Evolutionary conservation across 2,797 vertebrate genomes (phyloP).

Genomic region (Cygnus olor): DNA sequence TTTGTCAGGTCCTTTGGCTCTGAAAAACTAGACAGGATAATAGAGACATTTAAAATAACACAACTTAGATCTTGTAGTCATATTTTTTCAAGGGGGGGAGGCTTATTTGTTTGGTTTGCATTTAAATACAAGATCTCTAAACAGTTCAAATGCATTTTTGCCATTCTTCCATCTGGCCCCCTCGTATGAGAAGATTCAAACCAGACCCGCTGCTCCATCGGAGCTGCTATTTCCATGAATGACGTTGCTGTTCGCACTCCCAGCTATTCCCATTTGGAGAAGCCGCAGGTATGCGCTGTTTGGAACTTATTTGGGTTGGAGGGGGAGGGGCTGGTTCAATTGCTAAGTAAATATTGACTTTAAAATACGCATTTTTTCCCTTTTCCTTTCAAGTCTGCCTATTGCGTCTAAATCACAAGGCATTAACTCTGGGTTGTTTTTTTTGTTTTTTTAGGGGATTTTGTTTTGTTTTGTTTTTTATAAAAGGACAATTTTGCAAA

Average conservation of each 20-base stretch:
- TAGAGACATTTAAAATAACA: background rate
- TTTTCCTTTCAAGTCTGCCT: background rate
- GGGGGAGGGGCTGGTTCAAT: background rate
- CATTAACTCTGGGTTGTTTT: background rate
- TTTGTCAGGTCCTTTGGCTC: background rate
- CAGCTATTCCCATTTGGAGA: slow-evolving; percentile 7
- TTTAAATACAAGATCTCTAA: slow-evolving; percentile 11
- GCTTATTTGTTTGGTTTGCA: background rate
- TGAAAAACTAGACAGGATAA: background rate
- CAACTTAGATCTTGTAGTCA: background rate
- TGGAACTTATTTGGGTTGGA: background rate
- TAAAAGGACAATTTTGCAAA: background rate
- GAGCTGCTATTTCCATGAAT: background rate
- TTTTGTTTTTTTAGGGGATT: too few relatives aligned
- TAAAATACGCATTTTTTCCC: background rate
- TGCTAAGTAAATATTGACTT: slow-evolving; percentile 61
- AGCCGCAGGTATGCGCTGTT: slow-evolving; percentile 60
- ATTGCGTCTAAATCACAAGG: background rate
- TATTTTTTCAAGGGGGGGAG: background rate
- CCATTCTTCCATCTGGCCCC: slow-evolving; percentile 36
- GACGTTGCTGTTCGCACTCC: background rate
- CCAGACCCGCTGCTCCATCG: background rate
- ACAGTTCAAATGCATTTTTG: slow-evolving; percentile 53
- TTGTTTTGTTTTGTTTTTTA: too few relatives aligned
- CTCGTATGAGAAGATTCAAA: slow-evolving; percentile 15